Evolutionary conservation across 2,888 invertebrate species (phyloP).

Genomic region (Heteropelma amictum): DNA sequence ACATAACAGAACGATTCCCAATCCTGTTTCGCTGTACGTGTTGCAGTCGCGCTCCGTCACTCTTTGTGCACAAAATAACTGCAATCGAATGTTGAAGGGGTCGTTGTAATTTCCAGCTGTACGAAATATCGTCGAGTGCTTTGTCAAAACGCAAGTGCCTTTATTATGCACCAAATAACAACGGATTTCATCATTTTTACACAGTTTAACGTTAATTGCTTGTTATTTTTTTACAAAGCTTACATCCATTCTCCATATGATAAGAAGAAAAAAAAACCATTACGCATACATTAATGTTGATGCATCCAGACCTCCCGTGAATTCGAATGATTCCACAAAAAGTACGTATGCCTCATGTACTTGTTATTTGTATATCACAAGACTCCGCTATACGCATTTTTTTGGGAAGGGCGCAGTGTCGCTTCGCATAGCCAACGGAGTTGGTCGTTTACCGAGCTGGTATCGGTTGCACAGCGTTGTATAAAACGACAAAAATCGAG

Average conservation of each 20-base stretch:
- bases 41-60: not conserved
- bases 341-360: too few species aligned
- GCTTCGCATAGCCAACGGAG: not conserved
- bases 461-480: not conserved
- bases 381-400: not conserved
- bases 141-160: not conserved
- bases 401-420: not conserved
- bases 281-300: too few species aligned
- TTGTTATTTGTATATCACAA: too few species aligned
- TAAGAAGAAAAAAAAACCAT: too few species aligned
- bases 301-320: too few species aligned
- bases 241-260: too few species aligned
- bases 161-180: not conserved
- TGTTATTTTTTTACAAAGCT: too few species aligned
- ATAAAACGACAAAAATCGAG: not conserved
- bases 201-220: too few species aligned
- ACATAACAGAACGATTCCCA: conserved; percentile 4
- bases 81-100: not conserved
- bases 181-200: too few species aligned
- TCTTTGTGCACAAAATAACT: not conserved
- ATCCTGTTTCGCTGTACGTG: conserved; percentile 20
- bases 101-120: not conserved
- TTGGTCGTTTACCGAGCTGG: not conserved
- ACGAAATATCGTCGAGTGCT: not conserved
- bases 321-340: too few species aligned